phyloP scores from a whole-genome alignment of 2,113 vertebrate genomes.

The Maccullochella peelii region DNA sequence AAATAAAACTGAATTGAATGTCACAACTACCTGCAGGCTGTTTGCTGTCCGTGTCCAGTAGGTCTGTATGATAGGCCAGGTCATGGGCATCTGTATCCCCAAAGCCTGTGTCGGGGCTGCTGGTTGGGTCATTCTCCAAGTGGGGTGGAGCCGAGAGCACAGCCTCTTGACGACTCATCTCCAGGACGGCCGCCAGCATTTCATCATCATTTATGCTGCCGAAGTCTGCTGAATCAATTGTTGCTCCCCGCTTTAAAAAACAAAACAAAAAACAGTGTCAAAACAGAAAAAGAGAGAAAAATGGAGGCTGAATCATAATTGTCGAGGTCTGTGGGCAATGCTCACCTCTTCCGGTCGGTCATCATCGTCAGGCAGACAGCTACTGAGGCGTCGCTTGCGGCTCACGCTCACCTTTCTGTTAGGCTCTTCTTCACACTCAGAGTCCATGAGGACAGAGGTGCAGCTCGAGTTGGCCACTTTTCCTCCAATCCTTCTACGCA shows the following conservation, averaged over 20 bases:
- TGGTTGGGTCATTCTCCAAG: slow-evolving; percentile 90
- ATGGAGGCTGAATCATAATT: not conserved
- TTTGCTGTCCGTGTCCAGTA: slow-evolving; percentile 87
- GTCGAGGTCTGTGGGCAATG: accelerated
- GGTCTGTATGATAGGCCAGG: slow-evolving; percentile 87
- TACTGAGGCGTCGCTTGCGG: slow-evolving; percentile 87
- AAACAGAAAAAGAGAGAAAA: not conserved
- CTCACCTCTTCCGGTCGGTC: slow-evolving; percentile 81
- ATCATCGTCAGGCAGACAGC: slow-evolving; percentile 79
- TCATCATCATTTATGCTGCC: slow-evolving; percentile 93
- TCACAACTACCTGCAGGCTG: slow-evolving; percentile 80
- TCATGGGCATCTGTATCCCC: slow-evolving; percentile 92
- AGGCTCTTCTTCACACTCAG: slow-evolving; percentile 93
- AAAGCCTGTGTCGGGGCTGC: slow-evolving; percentile 95
- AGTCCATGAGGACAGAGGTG: slow-evolving; percentile 85
- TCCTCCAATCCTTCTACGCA: slow-evolving; percentile 64
- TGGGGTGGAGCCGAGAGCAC: slow-evolving; percentile 73
- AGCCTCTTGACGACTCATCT: slow-evolving; percentile 91
- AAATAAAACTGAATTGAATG: too few relatives aligned
- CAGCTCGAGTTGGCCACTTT: slow-evolving; percentile 85
- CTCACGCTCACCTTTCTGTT: slow-evolving; percentile 84
- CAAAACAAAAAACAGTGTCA: not conserved
- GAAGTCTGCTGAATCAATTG: slow-evolving; percentile 81
- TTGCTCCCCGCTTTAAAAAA: slow-evolving; percentile 60
- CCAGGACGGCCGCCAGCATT: slow-evolving; percentile 92